Base-by-base conservation (phyloP, 2,888 invertebrate species). In the Azorinus chamasolen region DNA sequence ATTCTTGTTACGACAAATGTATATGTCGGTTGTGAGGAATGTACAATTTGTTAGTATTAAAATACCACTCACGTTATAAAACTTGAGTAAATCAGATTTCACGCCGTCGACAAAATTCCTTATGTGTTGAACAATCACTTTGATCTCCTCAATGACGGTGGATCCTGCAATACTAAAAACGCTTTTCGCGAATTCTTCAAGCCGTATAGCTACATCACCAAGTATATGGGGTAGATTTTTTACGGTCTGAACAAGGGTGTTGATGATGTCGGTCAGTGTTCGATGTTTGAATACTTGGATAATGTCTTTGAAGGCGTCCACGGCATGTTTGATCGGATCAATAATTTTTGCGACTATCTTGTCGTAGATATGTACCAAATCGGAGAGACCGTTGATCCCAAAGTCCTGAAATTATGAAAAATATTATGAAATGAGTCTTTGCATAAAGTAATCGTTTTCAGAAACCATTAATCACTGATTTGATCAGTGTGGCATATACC, bases 281-380 rank as follows among this genome's bases (percentile, higher is more conserved):
- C 68, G 55, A 48, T 61, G 58, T 59, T 66, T 75, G 48, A 85
- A 77, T 24, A 78, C 16, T 6, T 63, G 54, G 22, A 84, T 71
- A 1, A 84, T 58, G 12, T 77, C 43, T 24, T 71, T 64, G 59
- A 86, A 81, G 8, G 46, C 39, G 2, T 72, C 25, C 0, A 86
- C 51, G n/a, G 76, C 81, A n/a, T 75, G 45, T 10, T 59, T 72
- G 3, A 86, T 72, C 0, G 85, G 85, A 14, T 68, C 62, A 16
- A 83, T 71, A n/a, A 86, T 78, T 10, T 75, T 80, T 2, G 43
- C 78, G 5, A 81, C 57, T 6, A 86, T 63, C 54, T 74, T 81
- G 65, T 86, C 85, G 46, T 79, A 86, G 14, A 83, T 70, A 14
- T 79, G 64, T 1, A 79, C 81, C 27, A 86, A 22, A n/a, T 86